phyloP scores from a whole-genome alignment of 1,140 invertebrate genomes.

The Hyles euphorbiae region DNA sequence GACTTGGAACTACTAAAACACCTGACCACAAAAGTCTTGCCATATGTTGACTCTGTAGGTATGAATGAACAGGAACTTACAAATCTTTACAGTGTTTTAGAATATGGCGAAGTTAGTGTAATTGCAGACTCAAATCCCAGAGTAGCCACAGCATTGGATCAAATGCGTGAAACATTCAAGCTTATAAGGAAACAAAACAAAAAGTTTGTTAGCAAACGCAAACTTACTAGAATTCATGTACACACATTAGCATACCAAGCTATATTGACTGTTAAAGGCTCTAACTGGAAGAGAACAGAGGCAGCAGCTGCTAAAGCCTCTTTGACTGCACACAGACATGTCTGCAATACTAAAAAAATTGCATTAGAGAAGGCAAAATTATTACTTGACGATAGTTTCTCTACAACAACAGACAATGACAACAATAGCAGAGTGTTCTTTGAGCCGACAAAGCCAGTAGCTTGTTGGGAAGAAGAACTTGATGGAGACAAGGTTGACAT shows the following conservation, averaged over 20 bases:
- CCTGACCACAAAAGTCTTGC: slow-evolving; percentile 81
- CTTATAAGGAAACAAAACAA: slow-evolving; percentile 70
- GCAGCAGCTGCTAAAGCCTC: slow-evolving; percentile 90
- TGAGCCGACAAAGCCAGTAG: slow-evolving; percentile 83
- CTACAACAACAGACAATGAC: slow-evolving; percentile 78
- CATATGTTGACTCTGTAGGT: slow-evolving; percentile 89
- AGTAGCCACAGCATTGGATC: slow-evolving; percentile 87
- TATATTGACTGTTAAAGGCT: slow-evolving; percentile 82
- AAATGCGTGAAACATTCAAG: slow-evolving; percentile 87
- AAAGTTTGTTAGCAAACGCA: slow-evolving; percentile 69
- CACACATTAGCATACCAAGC: slow-evolving; percentile 93
- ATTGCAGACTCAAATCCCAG: slow-evolving; percentile 88
- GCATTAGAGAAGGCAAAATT: slow-evolving; percentile 82
- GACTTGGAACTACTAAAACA: slow-evolving; percentile 82
- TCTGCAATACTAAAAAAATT: slow-evolving; percentile 86
- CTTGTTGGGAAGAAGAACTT: slow-evolving; percentile 87
- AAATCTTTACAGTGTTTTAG: slow-evolving; percentile 83
- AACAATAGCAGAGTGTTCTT: slow-evolving; percentile 78
- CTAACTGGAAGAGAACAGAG: slow-evolving; percentile 85
- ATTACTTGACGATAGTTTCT: slow-evolving; percentile 91
- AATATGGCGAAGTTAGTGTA: slow-evolving; percentile 83
- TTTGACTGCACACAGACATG: slow-evolving; percentile 89
- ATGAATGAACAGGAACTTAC: slow-evolving; percentile 94
- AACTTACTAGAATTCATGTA: slow-evolving; percentile 87
- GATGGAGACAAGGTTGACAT: slow-evolving; percentile 78